A percentile compares a stretch with the other conserved stretches of the same genome.
Conservation (phyloP, 2,113 vertebrate genomes). For the Cricetomys ansorgei region DNA sequence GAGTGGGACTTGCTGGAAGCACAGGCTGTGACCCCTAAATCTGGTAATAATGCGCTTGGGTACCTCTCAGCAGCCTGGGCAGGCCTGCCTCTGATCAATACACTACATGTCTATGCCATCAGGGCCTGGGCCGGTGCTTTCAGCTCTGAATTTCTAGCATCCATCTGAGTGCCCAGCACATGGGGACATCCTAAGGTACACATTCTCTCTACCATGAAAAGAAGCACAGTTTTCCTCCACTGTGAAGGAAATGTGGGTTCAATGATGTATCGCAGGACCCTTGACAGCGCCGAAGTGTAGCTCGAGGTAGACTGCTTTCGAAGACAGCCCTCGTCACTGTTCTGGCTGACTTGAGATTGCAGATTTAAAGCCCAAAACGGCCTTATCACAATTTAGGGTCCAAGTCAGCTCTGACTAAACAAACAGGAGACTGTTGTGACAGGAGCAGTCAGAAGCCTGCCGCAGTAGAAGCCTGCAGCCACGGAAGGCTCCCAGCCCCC, state of each 20-base stretch:
- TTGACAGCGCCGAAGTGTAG: not conserved
- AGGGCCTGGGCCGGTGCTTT: not conserved
- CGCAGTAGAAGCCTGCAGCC: not conserved
- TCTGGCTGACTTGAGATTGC: not conserved
- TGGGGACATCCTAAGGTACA: fast-evolving
- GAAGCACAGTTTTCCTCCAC: not conserved
- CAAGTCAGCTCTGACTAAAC: not conserved
- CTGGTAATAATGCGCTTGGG: not conserved
- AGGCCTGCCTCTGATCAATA: not conserved
- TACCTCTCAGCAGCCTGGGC: not conserved
- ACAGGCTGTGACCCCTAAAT: not conserved
- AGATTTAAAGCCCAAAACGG: not conserved
- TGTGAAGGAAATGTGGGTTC: not conserved
- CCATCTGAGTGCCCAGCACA: not conserved
- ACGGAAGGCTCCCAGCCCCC: constrained; percentile 4
- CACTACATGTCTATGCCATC: not conserved
- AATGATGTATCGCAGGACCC: not conserved
- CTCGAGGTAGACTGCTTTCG: not conserved
- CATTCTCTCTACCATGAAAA: not conserved
- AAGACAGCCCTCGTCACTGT: not conserved
- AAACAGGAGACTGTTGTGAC: not conserved
- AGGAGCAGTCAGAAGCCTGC: not conserved
- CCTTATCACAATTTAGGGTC: not conserved
- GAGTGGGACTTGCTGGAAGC: not conserved
- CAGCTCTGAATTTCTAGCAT: not conserved